These are phyloP conservation scores for Phlogophora meticulosa DNA, from an alignment of 2,888 invertebrate species.

Conservation along the genomic window DNA sequence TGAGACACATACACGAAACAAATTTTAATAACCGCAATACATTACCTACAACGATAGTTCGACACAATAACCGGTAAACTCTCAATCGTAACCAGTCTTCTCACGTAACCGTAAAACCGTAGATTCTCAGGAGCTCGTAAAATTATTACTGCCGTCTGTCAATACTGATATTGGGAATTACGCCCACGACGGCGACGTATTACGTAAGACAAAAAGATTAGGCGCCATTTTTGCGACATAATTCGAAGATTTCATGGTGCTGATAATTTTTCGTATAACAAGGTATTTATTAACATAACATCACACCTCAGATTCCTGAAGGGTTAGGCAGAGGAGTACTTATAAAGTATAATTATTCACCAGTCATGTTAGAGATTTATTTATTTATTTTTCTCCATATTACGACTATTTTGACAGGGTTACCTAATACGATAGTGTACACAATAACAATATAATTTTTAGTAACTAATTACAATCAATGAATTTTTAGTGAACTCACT, in stretches of 20 bases:
- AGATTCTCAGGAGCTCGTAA: slow-evolving; percentile 66
- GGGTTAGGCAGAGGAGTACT: too few relatives aligned
- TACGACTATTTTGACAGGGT: too few relatives aligned
- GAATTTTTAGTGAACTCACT: too few relatives aligned
- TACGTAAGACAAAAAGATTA: slow-evolving; percentile 60
- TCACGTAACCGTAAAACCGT: slow-evolving; percentile 67
- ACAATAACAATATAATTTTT: too few relatives aligned
- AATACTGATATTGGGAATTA: slow-evolving; percentile 60
- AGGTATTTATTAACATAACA: too few relatives aligned
- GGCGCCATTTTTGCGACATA: slow-evolving; percentile 26
- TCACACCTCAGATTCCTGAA: too few relatives aligned
- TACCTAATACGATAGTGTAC: too few relatives aligned
- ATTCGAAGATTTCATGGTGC: slow-evolving; percentile 23
- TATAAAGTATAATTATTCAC: too few relatives aligned
- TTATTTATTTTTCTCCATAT: too few relatives aligned
- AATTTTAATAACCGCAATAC: slow-evolving; percentile 29
- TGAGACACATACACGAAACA: not conserved
- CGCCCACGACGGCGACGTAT: slow-evolving; percentile 41
- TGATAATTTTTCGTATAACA: slow-evolving; percentile 11
- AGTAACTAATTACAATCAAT: too few relatives aligned
- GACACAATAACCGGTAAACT: slow-evolving; percentile 46
- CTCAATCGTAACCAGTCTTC: slow-evolving; percentile 59
- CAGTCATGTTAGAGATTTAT: too few relatives aligned
- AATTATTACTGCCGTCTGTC: slow-evolving; percentile 67
- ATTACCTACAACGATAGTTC: slow-evolving; percentile 44